These are phyloP conservation scores for Yponomeuta sedellus DNA, from an alignment of 2,888 invertebrate species.

Conservation along the genomic window DNA sequence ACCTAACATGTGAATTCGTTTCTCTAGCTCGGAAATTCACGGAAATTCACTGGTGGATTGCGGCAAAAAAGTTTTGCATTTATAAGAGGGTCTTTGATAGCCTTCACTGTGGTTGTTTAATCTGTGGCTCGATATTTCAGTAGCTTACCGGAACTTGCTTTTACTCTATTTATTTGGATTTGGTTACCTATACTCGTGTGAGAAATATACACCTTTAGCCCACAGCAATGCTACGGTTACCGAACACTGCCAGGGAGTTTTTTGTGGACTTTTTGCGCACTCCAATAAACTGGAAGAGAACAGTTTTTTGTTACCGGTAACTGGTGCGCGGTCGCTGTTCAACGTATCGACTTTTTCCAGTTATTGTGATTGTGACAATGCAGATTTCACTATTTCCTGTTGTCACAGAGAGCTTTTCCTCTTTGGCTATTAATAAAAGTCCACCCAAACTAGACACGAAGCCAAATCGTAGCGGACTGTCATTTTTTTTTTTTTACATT, in stretches of 20 bases:
- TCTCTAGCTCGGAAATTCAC: not conserved
- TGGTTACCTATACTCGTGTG: not conserved
- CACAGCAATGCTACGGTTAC: not conserved
- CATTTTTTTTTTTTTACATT: too few species aligned
- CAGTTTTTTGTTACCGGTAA: not conserved
- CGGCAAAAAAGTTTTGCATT: not conserved
- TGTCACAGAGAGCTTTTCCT: not conserved
- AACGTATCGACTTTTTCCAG: constrained; percentile 9
- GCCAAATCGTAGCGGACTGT: too few species aligned
- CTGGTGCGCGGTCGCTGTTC: constrained; percentile 1
- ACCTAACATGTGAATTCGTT: not conserved
- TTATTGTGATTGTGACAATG: constrained; percentile 4
- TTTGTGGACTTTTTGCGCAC: constrained; percentile 3
- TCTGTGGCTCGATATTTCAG: too few species aligned
- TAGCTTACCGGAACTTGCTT: not conserved
- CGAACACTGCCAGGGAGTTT: not conserved
- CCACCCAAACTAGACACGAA: not conserved
- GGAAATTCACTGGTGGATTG: not conserved
- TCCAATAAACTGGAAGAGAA: not conserved
- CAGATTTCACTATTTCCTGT: constrained; percentile 8
- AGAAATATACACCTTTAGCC: not conserved
- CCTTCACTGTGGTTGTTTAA: too few species aligned
- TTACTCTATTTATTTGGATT: not conserved
- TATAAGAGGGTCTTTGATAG: not conserved
- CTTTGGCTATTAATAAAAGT: not conserved